phyloP scores from a whole-genome alignment of 2,113 vertebrate species.

The Rhinichthys klamathensis region DNA sequence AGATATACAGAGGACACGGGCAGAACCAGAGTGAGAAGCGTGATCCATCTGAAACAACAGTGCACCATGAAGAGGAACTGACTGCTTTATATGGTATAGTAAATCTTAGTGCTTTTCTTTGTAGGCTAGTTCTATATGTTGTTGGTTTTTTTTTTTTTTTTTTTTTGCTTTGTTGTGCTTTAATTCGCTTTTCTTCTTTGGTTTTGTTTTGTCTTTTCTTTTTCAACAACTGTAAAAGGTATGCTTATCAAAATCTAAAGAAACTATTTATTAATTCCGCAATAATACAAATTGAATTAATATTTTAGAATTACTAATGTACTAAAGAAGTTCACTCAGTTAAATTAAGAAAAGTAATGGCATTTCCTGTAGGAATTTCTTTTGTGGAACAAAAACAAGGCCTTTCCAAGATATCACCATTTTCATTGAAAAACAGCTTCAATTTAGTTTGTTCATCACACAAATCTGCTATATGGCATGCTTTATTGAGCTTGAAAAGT shows the following conservation, averaged over 20 bases:
- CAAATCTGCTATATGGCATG: background rate
- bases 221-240: background rate
- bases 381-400: background rate
- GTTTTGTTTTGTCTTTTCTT: background rate
- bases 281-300: background rate
- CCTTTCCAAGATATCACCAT: background rate
- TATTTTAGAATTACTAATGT: background rate
- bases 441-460: background rate
- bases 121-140: background rate
- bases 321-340: background rate
- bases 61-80: constrained; percentile 36
- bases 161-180: background rate
- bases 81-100: constrained; percentile 24
- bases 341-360: too few relatives aligned
- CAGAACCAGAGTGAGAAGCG: constrained; percentile 25
- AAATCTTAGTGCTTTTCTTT: background rate
- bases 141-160: background rate
- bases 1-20: constrained; percentile 56
- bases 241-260: background rate
- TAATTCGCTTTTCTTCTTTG: background rate
- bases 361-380: background rate
- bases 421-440: background rate
- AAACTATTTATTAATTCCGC: background rate
- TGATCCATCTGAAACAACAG: constrained; percentile 4
- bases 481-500: background rate